Percentiles rank a stretch among this genome's conserved stretches.
Evolutionary conservation across 2,888 invertebrate genomes (phyloP).

Genomic region (Exephanes ischioxanthus): DNA sequence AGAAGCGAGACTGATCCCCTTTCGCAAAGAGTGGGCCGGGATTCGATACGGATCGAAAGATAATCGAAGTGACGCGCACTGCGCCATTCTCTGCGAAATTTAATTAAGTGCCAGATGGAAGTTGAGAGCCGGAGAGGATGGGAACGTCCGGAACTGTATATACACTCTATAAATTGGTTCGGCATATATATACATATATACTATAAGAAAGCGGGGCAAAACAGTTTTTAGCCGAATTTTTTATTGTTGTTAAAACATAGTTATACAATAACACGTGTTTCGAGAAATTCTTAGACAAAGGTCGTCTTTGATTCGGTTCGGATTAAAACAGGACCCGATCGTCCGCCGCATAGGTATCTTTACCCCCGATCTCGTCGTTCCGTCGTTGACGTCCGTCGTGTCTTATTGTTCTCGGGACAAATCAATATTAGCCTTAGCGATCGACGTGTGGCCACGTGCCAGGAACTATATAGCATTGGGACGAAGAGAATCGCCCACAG

Average conservation of each 20-base stretch:
- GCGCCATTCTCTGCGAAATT: slow-evolving; percentile 57
- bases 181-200: slow-evolving; percentile 17
- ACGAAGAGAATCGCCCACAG: neutral
- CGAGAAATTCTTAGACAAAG: too few species aligned
- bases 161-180: neutral
- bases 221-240: neutral
- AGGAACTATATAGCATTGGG: slow-evolving; percentile 5
- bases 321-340: neutral
- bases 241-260: too few species aligned
- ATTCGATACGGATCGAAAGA: slow-evolving; percentile 62
- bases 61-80: slow-evolving; percentile 59
- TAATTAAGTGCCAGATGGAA: slow-evolving; percentile 62
- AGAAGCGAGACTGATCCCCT: neutral
- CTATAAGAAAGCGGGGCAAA: neutral
- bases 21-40: slow-evolving; percentile 30
- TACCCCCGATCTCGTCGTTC: neutral
- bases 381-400: neutral
- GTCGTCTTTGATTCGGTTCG: neutral
- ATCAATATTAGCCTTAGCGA: slow-evolving; percentile 52
- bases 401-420: slow-evolving; percentile 27
- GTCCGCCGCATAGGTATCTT: neutral
- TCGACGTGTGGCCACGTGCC: slow-evolving; percentile 42
- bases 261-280: too few species aligned
- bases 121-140: slow-evolving; percentile 36
- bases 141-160: slow-evolving; percentile 29